Percentiles rank a stretch among this genome's conserved stretches.
These are phyloP conservation scores for Agriopis leucophaearia DNA, from an alignment of 2,888 invertebrate species.

Conservation along the genomic window DNA sequence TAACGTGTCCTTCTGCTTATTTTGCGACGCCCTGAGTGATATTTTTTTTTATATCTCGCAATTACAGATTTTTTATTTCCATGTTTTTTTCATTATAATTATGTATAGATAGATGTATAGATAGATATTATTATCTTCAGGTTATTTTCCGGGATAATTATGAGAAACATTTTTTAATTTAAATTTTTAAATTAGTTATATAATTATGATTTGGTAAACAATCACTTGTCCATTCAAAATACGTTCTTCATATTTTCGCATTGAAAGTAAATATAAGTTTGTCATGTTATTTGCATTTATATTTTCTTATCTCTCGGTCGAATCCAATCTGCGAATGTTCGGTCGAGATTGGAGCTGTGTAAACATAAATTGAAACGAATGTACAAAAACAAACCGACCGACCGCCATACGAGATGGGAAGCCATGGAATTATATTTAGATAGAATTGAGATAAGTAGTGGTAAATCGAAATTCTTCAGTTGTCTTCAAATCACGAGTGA, in stretches of 20 bases:
- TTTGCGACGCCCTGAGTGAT: too few relatives aligned
- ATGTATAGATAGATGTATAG: too few relatives aligned
- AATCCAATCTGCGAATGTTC: constrained; percentile 52
- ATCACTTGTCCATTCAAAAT: neutral
- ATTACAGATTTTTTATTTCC: too few relatives aligned
- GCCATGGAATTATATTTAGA: constrained; percentile 40
- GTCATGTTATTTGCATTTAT: constrained; percentile 24
- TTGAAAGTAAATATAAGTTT: constrained; percentile 11
- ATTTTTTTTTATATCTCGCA: too few relatives aligned
- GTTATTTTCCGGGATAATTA: too few relatives aligned
- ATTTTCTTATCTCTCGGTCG: constrained; percentile 42
- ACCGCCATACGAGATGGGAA: constrained; percentile 42
- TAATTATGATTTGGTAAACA: neutral
- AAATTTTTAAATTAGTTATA: too few relatives aligned
- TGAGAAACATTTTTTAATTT: too few relatives aligned
- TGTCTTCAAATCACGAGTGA: too few relatives aligned
- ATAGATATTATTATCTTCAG: too few relatives aligned
- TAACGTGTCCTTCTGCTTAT: too few relatives aligned
- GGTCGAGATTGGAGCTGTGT: constrained; percentile 51
- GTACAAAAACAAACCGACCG: constrained; percentile 48
- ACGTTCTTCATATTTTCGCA: neutral
- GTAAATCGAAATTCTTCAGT: too few relatives aligned
- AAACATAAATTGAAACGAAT: constrained; percentile 57
- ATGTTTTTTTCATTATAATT: too few relatives aligned
- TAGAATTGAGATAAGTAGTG: constrained; percentile 19